Base-by-base conservation (phyloP, 2,888 invertebrate genomes). In the Leptura quadrifasciata region DNA sequence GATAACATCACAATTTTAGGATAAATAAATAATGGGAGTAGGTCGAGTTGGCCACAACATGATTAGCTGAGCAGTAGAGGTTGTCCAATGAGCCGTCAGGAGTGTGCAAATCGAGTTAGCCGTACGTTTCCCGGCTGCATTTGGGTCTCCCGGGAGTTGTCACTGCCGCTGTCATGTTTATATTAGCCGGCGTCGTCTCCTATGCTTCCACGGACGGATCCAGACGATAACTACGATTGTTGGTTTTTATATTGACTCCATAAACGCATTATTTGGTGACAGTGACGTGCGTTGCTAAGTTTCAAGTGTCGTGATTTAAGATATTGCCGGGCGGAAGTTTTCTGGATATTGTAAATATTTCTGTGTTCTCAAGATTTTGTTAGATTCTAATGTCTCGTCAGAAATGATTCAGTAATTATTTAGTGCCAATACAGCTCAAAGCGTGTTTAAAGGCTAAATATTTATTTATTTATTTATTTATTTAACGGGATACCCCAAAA, bases 21-120 rank as follows among this genome's bases (percentile, higher is more conserved):
- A 54, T 81, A 79, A 83, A 83, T 83, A 82, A 83, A 81, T 83
- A 81, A 83, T 81, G 77, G 65, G 78, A 74, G 76, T 70, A 77
- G 83, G 79, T 75, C 77, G 76, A 71, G 65, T 65, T 74, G 79
- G 68, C 84, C 84, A 80, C 84, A 84, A 85, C 83, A 83, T 83
- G 84, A 86, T 86, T 85, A 86, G 84, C 76, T 78, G 78, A 77
- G 81, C 81, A 83, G 83, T 81, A 80, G 83, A 83, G 81, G 82
- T 80, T 83, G 85, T 85, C 86, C 85, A 84, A 84, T 84, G 84
- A 84, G 83, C 84, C 85, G 83, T 83, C 83, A 81, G 84, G 83
- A 85, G 85, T 81, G 84, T 84, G 84, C 82, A 86, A 87, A 87
- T 87, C 83, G 84, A 86, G 85, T 87, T 87, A 87, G 82, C 83